Evolutionary conservation across 2,113 vertebrate genomes (phyloP).

Genomic region (Phalacrocorax carbo): DNA sequence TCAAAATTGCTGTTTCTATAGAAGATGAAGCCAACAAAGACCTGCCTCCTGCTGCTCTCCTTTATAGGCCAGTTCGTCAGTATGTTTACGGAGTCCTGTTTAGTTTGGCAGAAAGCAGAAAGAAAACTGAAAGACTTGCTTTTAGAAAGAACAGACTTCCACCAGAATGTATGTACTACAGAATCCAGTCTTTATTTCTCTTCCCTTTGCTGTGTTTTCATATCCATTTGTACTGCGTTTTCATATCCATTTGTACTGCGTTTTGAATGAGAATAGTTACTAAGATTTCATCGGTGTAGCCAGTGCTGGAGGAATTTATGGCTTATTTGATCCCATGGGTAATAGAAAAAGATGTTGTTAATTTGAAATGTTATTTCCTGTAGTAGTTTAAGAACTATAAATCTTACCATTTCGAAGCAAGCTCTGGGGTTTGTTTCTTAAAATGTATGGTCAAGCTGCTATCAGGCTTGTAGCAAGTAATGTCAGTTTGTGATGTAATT

Average conservation of each 20-base stretch:
- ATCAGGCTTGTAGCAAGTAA: neutral
- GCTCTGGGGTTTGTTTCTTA: neutral
- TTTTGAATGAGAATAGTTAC: neutral
- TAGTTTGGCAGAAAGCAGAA: constrained; percentile 93
- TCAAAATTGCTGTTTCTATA: constrained; percentile 94
- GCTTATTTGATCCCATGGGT: neutral
- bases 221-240: constrained; percentile 19
- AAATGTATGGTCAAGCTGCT: neutral
- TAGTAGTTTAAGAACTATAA: neutral
- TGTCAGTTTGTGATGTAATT: neutral
- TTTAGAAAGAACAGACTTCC: constrained; percentile 90
- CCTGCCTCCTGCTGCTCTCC: constrained; percentile 91
- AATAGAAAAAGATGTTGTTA: neutral
- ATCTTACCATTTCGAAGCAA: neutral
- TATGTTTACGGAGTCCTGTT: constrained; percentile 97
- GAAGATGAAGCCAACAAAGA: constrained; percentile 98
- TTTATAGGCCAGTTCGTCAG: constrained; percentile 93
- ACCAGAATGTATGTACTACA: constrained; percentile 85
- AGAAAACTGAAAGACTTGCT: constrained; percentile 91
- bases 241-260: constrained; percentile 18
- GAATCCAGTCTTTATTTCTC: constrained; percentile 63
- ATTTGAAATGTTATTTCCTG: neutral
- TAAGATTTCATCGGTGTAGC: neutral
- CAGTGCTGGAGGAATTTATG: neutral
- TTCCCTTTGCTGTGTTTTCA: constrained; percentile 50